Evolutionary conservation across 1,140 invertebrate genomes (phyloP), one percentile per base, ranked within the genome.

Genomic region (Drosophila hydei): DNA sequence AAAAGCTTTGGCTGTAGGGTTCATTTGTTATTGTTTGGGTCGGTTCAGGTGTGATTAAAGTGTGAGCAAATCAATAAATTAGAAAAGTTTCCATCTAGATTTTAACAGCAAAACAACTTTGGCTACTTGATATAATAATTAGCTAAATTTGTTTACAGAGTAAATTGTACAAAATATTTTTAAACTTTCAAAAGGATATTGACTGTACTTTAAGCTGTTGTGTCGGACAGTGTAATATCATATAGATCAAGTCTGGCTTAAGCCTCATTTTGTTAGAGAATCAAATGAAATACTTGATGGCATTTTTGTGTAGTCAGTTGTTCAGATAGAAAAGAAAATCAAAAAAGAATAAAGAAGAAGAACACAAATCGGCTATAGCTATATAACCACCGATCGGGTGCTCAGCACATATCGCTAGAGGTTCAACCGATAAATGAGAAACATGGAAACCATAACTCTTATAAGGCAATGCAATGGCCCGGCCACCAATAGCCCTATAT

Each of bases 241-340:
- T 33, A 38, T 45, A 51, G 19, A 23, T 50, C 19, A 59, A 43
- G 27, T 30, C 27, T 30, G 8, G 23, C 25, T 43, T 43, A 52
- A 25, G 33, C 14, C 33, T 38, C 63, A 67, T 59, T 42, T 58
- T 4, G 40, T 7, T 65, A 43, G 25, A 63, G 18, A 23, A 38
- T 55, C 50, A 77, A 69, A 64, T 77, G 27, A 38, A 52, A 52
- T 50, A 63, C 52, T 77, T 60, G 48, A 87, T 87, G 81, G 81
- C 81, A 87, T 87, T 87, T 87, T 87, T 87, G 81, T 87, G 81
- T 88, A 77, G 64, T 81, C 67, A 74, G 72, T 79, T 85, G 83
- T 59, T 79, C 55, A 72, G 47, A 77, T 64, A 11, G 30, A 33
- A 33, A 33, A 78, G 12, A 45, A 45, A 18, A 45, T 8, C 3